Base-by-base conservation (phyloP, 2,113 vertebrate genomes). In the Protomyctophum bolini region DNA sequence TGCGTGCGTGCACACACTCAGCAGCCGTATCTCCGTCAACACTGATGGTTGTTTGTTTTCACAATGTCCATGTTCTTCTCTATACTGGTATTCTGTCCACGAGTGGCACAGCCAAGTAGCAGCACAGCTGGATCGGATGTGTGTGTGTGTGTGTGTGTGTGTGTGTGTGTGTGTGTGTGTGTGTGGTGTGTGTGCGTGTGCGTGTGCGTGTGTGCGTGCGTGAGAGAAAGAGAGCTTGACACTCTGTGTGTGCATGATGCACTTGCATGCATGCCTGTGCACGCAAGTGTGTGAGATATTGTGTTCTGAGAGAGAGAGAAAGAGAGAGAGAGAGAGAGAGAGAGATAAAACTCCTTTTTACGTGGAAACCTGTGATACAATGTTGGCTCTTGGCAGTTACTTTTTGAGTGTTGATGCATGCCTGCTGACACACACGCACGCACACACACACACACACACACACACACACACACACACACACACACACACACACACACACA, bases 321-420 rank as follows among this genome's bases (percentile, higher is more conserved):
- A 52, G 49, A 45, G 33, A 41, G 2, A 41, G 33, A 41, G 33
- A 41, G 33, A 41, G 33, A 41, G 33, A 41, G 33, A 41, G 33
- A 41, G 33, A 41, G 33, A 41, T 55, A 41, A 1, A 41, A 41
- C 54, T 15, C 70, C 21, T 41, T 73, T 57, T 55, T 51, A 51
- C 66, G 68, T 60, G 61, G 66, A 69, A 61, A 80, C 41, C 48
- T 63, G 58, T 71, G 58, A 72, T 62, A 75, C 59, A 6, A 64
- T 62, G 76, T 77, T 68, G 69, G 33, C 70, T 81, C 51, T 83
- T 88, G 83, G 85, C 86, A 77, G 55, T 15, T 52, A 33, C 6
- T 58, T 65, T 79, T 48, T 47, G 15, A 71, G 77, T 77, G 76
- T 83, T 80, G 57, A 75, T 76, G 62, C 85, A 72, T 76, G 68